Evolutionary conservation across 2,113 vertebrate genomes (phyloP), one percentile per base, ranked within the genome.

Genomic region (Limanda limanda): DNA sequence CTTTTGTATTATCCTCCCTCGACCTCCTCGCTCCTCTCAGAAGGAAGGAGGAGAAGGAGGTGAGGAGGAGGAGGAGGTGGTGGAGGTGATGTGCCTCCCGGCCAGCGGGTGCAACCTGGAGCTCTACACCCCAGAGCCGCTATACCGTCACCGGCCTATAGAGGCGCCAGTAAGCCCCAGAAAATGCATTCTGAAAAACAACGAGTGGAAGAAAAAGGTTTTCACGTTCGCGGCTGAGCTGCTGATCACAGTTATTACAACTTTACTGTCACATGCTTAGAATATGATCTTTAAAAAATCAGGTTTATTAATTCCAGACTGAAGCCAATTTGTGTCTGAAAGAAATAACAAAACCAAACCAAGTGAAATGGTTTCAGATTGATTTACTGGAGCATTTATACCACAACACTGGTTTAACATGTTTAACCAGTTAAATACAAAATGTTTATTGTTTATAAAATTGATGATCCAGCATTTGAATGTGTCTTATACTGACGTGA

Each of bases 151-250:
- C 71, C 91, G 48, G 89, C 92, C 93, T 89, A 76, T 94, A 91
- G 93, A 94, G 93, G 91, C 93, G 78, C 93, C 93, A 93, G 94
- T 95, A 95, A 95, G 94, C 91, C 77, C 79, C 58, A 76, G 45
- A 81, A 68, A 61, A 71, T 71, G 20, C 42, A 68, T 13, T 12
- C 18, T 69, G 35, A 73, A 74, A 73, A 42, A 1, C 23, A 56
- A 56, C 1, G 59, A 82, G 69, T 63, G 78, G 71, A 81, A 78
- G 69, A 82, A 72, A 55, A 80, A 63, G 20, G 69, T 66, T 31
- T 27, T 74, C 27, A 71, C 52, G 10, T 65, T 71, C 47, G 65
- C n/a, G 70, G 56, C 75, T 81, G 70, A 87, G 80, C 86, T 88
- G 82, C 78, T 65, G 77, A 79, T 54, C 3, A 2, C 37, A 40